Conservation (phyloP, 2,797 vertebrate genomes). For the Molossus alvarezi region DNA sequence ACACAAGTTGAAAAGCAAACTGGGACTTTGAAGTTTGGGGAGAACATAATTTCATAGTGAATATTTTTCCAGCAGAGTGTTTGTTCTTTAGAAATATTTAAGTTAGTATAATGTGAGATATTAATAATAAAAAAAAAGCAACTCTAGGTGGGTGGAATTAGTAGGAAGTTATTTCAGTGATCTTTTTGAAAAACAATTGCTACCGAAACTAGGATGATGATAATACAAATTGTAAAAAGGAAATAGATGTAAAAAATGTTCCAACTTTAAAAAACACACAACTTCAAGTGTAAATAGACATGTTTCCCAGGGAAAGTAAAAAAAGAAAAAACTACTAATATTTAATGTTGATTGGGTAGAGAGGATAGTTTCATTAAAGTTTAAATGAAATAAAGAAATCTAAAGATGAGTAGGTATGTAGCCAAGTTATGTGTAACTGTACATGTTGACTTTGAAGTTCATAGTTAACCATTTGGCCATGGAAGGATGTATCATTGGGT, state of each 20-base stretch:
- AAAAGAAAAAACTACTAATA: not conserved
- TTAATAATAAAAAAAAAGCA: not conserved
- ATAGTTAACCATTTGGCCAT: not conserved
- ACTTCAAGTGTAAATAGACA: not conserved
- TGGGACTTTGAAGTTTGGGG: not conserved
- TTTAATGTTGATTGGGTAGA: not conserved
- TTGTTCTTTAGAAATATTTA: conserved; percentile 55
- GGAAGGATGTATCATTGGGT: not conserved
- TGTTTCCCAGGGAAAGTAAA: not conserved
- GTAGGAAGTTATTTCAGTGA: not conserved
- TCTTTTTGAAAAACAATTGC: not conserved
- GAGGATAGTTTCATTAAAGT: not conserved
- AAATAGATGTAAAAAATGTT: not conserved
- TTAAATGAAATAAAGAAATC: not conserved
- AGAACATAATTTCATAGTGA: not conserved
- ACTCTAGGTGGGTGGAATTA: too few relatives aligned
- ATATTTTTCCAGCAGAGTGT: not conserved
- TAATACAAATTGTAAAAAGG: not conserved
- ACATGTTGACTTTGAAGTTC: not conserved
- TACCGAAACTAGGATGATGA: not conserved
- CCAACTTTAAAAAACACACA: not conserved
- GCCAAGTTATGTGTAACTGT: not conserved
- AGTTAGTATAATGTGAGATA: not conserved
- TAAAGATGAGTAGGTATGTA: not conserved
- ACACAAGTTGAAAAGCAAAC: not conserved